Evolutionary conservation across 2,113 vertebrate genomes (phyloP), one percentile per base, ranked within the genome.

Genomic region (Chaetura pelagica): DNA sequence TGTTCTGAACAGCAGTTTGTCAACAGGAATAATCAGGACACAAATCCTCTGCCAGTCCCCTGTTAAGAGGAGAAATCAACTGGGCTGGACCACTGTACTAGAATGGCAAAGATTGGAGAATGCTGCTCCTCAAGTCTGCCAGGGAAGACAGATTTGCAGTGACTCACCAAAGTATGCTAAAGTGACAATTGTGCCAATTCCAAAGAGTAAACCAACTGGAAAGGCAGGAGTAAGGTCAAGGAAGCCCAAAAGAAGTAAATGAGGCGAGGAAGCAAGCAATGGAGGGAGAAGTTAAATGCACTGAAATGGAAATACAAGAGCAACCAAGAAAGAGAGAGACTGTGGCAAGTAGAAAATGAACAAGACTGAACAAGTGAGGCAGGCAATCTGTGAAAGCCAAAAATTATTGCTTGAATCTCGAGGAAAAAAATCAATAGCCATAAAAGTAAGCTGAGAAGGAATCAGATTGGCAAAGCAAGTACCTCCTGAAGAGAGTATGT

Each of bases 241-340:
- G 79, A 91, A 95, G 49, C 74, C 75, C 83, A 66, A 78, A 96
- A 78, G 46, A 35, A 93, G 76, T 7, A 91, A 93, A 96, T 58
- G 83, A 90, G 83, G 87, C 4, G 1, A 93, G 64, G 82, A 90
- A 83, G 40, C 35, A 78, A 90, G 79, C 40, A 74, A 92, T 26
- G 64, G 75, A 59, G 44, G 61, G 85, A 88, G 81, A 79, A 51
- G 32, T 75, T 68, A 83, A 95, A 90, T 7, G 64, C 54, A 42
- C 48, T 61, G 68, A 77, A 67, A 95, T 49, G 64, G 69, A 95
- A 94, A 90, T n/a, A 72, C 3, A 58, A 89, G 62, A 90, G 64
- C 72, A 82, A 57, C 24, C 68, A 72, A 76, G 85, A 73, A 10
- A 62, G 82, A 32, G 34, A 83, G 79, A 66, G 42, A 34, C 67